These are phyloP conservation scores for Podarcis muralis DNA, from an alignment of 2,113 vertebrate species.

Conservation along the genomic window DNA sequence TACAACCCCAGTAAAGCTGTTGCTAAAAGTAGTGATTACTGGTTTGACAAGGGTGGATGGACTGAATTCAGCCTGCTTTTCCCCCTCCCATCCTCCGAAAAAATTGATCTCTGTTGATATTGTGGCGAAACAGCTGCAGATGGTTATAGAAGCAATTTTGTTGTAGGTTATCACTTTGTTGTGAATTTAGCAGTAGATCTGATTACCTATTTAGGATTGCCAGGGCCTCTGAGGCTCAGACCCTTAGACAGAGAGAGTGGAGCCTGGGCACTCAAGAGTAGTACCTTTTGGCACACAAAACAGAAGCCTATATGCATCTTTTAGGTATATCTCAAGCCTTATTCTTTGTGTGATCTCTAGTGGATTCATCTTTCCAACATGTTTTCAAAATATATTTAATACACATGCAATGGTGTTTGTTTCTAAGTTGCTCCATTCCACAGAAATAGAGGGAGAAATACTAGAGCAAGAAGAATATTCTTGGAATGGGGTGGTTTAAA, in stretches of 20 bases:
- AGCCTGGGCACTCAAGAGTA: neutral
- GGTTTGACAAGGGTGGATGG: neutral
- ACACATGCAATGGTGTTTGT: neutral
- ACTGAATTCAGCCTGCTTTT: neutral
- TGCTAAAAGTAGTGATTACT: neutral
- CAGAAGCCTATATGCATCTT: too few species aligned
- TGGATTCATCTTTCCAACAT: too few species aligned
- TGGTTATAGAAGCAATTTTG: too few species aligned
- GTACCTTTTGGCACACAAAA: neutral
- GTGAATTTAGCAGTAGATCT: neutral
- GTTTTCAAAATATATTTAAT: neutral
- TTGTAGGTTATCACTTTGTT: neutral
- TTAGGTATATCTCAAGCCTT: neutral
- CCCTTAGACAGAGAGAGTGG: neutral
- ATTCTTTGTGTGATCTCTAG: neutral
- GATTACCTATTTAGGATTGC: neutral
- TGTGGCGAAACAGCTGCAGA: neutral
- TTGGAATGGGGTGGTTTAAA: neutral
- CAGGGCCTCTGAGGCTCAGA: neutral
- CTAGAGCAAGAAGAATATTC: neutral
- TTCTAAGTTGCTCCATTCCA: neutral
- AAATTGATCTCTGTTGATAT: neutral
- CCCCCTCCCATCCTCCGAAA: neutral
- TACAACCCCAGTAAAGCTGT: neutral
- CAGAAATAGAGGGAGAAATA: neutral